Conservation (phyloP, 2,888 invertebrate genomes). For the Psylliodes chrysocephalus region DNA sequence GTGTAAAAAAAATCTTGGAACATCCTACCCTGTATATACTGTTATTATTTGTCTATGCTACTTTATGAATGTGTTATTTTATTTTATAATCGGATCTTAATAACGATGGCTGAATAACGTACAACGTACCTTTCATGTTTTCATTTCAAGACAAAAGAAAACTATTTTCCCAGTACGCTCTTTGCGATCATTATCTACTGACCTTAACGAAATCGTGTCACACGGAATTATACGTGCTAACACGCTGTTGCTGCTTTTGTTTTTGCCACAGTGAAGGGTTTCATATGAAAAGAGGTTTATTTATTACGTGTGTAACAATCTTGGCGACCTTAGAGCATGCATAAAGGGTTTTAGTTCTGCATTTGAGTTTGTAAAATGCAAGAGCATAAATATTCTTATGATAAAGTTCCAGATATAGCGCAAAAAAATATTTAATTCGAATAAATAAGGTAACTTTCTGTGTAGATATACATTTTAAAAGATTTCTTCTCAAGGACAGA, state of each 20-base stretch:
- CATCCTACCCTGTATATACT: too few relatives aligned
- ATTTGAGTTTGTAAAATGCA: background rate
- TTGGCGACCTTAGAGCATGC: slow-evolving; percentile 16
- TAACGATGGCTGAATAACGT: too few relatives aligned
- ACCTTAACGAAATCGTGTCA: slow-evolving; percentile 19
- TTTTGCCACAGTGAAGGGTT: slow-evolving; percentile 17
- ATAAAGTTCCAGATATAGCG: too few relatives aligned
- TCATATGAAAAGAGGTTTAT: slow-evolving; percentile 6
- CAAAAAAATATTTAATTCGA: too few relatives aligned
- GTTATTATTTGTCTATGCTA: too few relatives aligned
- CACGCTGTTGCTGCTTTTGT: slow-evolving; percentile 30
- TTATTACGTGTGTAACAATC: slow-evolving; percentile 24
- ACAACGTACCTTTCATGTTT: too few relatives aligned
- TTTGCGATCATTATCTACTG: background rate
- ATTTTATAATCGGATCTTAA: too few relatives aligned
- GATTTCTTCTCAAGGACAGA: too few relatives aligned
- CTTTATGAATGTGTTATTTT: too few relatives aligned
- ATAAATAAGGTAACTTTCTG: too few relatives aligned
- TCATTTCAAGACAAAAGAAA: background rate
- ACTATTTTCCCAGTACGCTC: background rate
- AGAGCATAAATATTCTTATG: background rate
- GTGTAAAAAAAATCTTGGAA: too few relatives aligned
- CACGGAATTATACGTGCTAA: slow-evolving; percentile 30
- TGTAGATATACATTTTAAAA: too few relatives aligned
- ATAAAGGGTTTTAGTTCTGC: background rate